These are phyloP conservation scores for Melanocharis versteri DNA, from an alignment of 2,113 vertebrate genomes.

Conservation along the genomic window DNA sequence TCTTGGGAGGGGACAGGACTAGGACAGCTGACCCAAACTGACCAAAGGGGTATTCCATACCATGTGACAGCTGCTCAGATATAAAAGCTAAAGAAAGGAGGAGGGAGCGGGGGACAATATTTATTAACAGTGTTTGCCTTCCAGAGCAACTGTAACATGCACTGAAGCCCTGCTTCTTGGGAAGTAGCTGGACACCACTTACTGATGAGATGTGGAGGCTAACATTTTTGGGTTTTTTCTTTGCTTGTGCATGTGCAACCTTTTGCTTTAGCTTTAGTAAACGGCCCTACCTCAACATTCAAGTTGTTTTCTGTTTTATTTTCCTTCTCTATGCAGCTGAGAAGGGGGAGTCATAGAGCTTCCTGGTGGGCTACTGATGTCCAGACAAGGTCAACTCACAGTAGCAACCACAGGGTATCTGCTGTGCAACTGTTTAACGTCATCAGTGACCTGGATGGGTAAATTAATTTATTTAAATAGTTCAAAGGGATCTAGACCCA, in stretches of 20 bases:
- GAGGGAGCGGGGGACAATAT: accelerated
- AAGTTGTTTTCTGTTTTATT: not conserved
- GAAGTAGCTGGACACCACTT: not conserved
- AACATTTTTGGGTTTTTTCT: not conserved
- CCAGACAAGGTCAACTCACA: not conserved
- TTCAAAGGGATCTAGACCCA: not conserved
- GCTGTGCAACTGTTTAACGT: not conserved
- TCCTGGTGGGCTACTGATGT: not conserved
- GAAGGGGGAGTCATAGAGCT: not conserved
- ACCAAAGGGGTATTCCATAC: not conserved
- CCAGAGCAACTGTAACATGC: not conserved
- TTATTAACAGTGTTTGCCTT: not conserved
- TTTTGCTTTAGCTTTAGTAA: not conserved
- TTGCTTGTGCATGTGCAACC: not conserved
- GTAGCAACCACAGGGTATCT: not conserved
- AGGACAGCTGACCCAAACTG: not conserved
- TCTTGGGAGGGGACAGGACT: not conserved
- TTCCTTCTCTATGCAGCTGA: not conserved
- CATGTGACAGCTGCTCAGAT: not conserved
- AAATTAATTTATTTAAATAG: not conserved
- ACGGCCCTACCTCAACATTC: not conserved
- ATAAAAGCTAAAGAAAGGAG: not conserved
- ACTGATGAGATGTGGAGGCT: not conserved
- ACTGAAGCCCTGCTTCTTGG: not conserved
- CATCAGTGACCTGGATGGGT: not conserved